A percentile compares a stretch with the other conserved stretches of the same genome.
These are phyloP conservation scores for Macquaria ambigua DNA, from an alignment of 2,113 vertebrate genomes.

Conservation along the genomic window DNA sequence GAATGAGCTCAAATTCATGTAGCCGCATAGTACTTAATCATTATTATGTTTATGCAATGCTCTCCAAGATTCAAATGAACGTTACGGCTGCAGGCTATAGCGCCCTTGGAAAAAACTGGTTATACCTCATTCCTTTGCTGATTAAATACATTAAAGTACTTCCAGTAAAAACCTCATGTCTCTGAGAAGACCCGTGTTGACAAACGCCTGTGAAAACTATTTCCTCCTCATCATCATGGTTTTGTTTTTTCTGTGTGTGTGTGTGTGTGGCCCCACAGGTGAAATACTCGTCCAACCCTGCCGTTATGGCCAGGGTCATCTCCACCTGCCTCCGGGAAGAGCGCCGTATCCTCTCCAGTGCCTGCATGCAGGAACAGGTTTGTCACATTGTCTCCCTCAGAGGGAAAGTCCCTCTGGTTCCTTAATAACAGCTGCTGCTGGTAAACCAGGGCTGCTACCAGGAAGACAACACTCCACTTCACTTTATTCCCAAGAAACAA, in stretches of 20 bases:
- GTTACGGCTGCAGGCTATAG: neutral
- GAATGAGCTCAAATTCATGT: neutral
- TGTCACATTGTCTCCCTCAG: conserved; percentile 18
- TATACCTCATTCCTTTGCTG: conserved; percentile 16
- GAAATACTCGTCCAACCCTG: conserved; percentile 91
- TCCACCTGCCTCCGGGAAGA: conserved; percentile 95
- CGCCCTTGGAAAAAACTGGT: neutral
- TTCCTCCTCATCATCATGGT: neutral
- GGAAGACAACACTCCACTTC: conserved; percentile 19
- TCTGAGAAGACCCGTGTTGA: neutral
- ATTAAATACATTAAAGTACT: neutral
- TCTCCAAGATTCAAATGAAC: neutral
- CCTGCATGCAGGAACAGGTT: conserved; percentile 96
- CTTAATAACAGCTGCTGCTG: conserved; percentile 25
- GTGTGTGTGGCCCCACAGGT: conserved; percentile 77
- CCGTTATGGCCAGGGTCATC: conserved; percentile 91
- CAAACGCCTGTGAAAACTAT: neutral
- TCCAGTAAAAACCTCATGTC: conserved; percentile 7
- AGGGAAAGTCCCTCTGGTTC: conserved; percentile 48
- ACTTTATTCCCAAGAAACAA: conserved; percentile 28
- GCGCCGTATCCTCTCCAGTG: conserved; percentile 91
- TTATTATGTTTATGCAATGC: neutral
- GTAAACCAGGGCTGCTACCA: conserved; percentile 38
- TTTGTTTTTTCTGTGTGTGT: neutral
- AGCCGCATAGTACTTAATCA: neutral